Evolutionary conservation across 2,113 vertebrate species (phyloP), one percentile per base, ranked within the genome.

Genomic region (Amphiprion percula): DNA sequence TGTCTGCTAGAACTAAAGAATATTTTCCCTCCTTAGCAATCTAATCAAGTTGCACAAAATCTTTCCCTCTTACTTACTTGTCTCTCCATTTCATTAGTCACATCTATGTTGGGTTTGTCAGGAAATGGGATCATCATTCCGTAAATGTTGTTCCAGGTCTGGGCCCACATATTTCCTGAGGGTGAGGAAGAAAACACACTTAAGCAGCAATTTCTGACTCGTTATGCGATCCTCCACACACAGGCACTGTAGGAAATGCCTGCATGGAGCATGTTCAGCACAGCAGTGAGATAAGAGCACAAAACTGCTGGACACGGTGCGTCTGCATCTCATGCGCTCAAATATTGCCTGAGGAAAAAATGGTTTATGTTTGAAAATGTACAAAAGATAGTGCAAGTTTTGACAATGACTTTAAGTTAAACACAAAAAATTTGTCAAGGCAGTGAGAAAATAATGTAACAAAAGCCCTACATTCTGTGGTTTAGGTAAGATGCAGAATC

Each of bases 121-220:
- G 98, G 96, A 89, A 95, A 99, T 65, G 98, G 98, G 52, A 97
- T 90, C 95, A 99, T 96, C 94, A 96, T 89, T 60, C 94, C 90
- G 1, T 98, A 99, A 86, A 99, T 94, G 79, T 97, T 99, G 83
- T 97, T 97, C 98, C 98, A 99, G 67, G 96, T 96, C 89, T 99
- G 98, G 65, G 97, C 95, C 97, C 98, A 99, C 98, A 99, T 99
- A 85, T 99, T 95, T 82, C 98, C 98, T 99, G 77, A 39, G 61
- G 10, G n/a, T 79, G 62, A 91, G 69, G 61, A 80, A 69, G 75
- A 89, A 82, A 76, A 88, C 59, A 74, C 44, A 71, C 55, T 79
- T 66, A 65, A 61, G 58, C 55, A 82, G 53, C 70, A 44, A n/a
- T 54, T 37, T 55, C 10, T 39, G 39, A 23, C 33, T 56, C 28